Conservation (phyloP, 2,888 invertebrate species). For the Andrena flavipes region DNA sequence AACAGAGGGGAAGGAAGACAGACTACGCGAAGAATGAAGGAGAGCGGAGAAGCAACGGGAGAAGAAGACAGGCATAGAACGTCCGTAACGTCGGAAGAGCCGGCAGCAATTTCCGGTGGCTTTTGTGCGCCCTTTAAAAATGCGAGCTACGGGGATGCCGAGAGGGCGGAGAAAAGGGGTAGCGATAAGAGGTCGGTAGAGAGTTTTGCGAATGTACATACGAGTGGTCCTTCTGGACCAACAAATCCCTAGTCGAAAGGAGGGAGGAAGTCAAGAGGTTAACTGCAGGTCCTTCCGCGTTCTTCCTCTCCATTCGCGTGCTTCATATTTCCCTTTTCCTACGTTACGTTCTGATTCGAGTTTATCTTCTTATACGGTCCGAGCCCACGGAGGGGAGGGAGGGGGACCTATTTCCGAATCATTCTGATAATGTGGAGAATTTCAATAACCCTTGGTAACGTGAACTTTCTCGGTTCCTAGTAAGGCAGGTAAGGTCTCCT, state of each 20-base stretch:
- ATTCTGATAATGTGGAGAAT: slow-evolving; percentile 47
- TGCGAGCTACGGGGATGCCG: slow-evolving; percentile 68
- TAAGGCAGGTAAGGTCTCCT: slow-evolving; percentile 1
- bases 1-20: slow-evolving; percentile 28
- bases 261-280: slow-evolving; percentile 71
- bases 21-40: slow-evolving; percentile 24
- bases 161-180: slow-evolving; percentile 50
- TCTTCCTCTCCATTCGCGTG: slow-evolving; percentile 63
- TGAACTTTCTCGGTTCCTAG: neutral
- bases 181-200: slow-evolving; percentile 62
- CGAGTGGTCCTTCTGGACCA: slow-evolving; percentile 75
- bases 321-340: slow-evolving; percentile 66
- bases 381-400: neutral
- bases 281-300: slow-evolving; percentile 71
- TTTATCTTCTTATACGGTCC: slow-evolving; percentile 63
- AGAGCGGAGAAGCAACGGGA: slow-evolving; percentile 22
- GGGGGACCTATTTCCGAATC: slow-evolving; percentile 32
- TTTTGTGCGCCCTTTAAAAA: slow-evolving; percentile 78
- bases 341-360: slow-evolving; percentile 62
- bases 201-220: slow-evolving; percentile 75
- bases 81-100: slow-evolving; percentile 75
- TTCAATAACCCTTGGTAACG: slow-evolving; percentile 36
- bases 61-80: slow-evolving; percentile 61
- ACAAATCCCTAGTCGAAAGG: slow-evolving; percentile 70
- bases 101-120: slow-evolving; percentile 80